Conservation (phyloP, 2,888 invertebrate species). For the Drosophila emarginata region DNA sequence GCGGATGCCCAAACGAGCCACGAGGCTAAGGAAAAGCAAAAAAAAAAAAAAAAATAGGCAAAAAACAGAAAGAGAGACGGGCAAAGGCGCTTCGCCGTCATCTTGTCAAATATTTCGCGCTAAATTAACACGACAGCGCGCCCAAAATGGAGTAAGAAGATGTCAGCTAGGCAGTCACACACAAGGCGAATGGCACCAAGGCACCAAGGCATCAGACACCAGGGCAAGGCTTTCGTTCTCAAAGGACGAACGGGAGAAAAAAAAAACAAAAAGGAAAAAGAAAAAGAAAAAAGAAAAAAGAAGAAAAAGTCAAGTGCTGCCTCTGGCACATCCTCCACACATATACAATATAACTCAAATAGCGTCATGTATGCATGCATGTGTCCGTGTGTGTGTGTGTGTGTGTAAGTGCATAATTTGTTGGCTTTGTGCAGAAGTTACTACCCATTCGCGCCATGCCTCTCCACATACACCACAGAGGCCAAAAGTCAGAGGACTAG, state of each 20-base stretch:
- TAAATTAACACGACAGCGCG: conserved; percentile 75
- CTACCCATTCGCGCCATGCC: background rate
- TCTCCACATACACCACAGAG: conserved; percentile 22
- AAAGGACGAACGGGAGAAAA: conserved; percentile 43
- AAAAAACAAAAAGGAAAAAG: background rate
- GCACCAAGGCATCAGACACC: conserved; percentile 16
- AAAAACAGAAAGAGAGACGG: background rate
- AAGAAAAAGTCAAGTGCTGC: conserved; percentile 60
- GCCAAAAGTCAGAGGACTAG: conserved; percentile 32
- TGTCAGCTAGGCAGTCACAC: conserved; percentile 61
- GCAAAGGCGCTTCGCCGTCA: conserved; percentile 49
- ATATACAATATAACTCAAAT: conserved; percentile 59
- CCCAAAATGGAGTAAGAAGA: conserved; percentile 74
- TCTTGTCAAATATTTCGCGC: conserved; percentile 76
- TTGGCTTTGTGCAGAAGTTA: conserved; percentile 67
- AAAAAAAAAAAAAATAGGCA: background rate
- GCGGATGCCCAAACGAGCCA: background rate
- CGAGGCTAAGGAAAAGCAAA: background rate
- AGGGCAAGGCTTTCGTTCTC: conserved; percentile 39
- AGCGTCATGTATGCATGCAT: conserved; percentile 24
- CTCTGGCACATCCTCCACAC: conserved; percentile 39
- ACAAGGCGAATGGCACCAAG: conserved; percentile 20
- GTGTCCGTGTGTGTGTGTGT: conserved; percentile 28
- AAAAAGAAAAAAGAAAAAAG: too few species aligned
- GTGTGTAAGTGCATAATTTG: conserved; percentile 69